A percentile compares a stretch with the other conserved stretches of the same genome.
Evolutionary conservation across 1,140 invertebrate genomes (phyloP).

Genomic region (Lordiphosa mommai): DNA sequence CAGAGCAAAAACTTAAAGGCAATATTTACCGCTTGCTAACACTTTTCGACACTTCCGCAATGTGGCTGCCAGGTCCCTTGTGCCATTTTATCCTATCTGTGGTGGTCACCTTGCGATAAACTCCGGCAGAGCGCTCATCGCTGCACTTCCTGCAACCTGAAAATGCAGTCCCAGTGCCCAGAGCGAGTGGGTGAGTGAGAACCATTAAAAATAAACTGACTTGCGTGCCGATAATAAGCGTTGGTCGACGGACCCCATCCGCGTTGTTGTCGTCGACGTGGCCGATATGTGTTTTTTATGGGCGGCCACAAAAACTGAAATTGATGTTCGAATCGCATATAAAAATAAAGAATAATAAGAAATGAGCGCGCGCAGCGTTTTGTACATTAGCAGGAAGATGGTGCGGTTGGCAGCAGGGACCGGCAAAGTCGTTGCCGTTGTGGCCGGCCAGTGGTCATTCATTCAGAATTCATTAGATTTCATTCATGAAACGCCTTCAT

Average conservation of each 20-base stretch:
- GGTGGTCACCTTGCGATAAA: constrained; percentile 65
- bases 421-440: constrained; percentile 6
- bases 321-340: constrained; percentile 75
- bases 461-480: constrained; percentile 79
- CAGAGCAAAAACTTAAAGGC: constrained; percentile 47
- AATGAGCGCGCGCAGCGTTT: constrained; percentile 72
- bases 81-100: constrained; percentile 44
- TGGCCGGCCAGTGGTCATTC: constrained; percentile 40
- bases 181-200: constrained; percentile 74
- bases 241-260: constrained; percentile 20
- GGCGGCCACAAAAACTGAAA: constrained; percentile 77
- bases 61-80: constrained; percentile 16
- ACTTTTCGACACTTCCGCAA: constrained; percentile 70
- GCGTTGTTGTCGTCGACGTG: constrained; percentile 27
- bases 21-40: constrained; percentile 63
- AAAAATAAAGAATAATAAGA: constrained; percentile 77
- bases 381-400: constrained; percentile 53
- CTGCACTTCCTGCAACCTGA: constrained; percentile 41
- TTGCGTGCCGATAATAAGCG: constrained; percentile 78
- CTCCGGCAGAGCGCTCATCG: constrained; percentile 31
- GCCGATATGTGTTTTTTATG: constrained; percentile 75
- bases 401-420: neutral
- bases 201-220: constrained; percentile 79
- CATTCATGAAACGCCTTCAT: constrained; percentile 78
- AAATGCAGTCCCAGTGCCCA: constrained; percentile 9